These are phyloP conservation scores for Dysidea cf. avara DNA, from an alignment of 37 sponge, comb jelly and placozoan genomes.

Conservation along the genomic window DNA sequence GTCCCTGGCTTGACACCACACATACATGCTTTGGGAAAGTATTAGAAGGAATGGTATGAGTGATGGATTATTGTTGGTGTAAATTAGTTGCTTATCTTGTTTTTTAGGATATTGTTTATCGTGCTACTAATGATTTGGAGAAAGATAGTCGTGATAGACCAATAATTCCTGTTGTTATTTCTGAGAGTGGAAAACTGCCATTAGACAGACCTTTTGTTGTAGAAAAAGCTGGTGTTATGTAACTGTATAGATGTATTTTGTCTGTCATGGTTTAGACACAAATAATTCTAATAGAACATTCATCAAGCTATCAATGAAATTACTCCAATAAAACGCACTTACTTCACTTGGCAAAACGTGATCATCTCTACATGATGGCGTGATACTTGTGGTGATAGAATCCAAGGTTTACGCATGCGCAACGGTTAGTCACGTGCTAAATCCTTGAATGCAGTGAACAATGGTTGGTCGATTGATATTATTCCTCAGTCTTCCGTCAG, in stretches of 20 bases:
- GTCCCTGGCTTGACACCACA: constrained; percentile 73
- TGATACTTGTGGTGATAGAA: no score
- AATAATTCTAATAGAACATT: no score
- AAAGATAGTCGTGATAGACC: constrained; percentile 64
- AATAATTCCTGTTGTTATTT: constrained; percentile 53
- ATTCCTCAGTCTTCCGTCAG: no score
- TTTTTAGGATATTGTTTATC: constrained; percentile 44
- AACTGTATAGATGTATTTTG: not conserved
- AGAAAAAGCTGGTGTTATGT: constrained; percentile 34
- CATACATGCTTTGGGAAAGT: constrained; percentile 86
- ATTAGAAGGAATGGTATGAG: constrained; percentile 70
- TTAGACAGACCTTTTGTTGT: constrained; percentile 45
- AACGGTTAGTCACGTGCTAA: no score
- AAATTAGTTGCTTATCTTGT: not conserved
- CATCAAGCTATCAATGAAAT: no score
- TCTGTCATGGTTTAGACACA: no score
- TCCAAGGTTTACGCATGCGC: no score
- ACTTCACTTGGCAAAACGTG: no score
- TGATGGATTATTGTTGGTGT: not conserved
- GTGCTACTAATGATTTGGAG: constrained; percentile 29
- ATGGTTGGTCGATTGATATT: no score
- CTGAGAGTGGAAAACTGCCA: constrained; percentile 44
- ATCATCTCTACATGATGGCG: no score
- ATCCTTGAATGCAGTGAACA: no score
- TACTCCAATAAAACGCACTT: no score